Conservation (phyloP, 2,888 invertebrate species). For the Cistogaster globosa region DNA sequence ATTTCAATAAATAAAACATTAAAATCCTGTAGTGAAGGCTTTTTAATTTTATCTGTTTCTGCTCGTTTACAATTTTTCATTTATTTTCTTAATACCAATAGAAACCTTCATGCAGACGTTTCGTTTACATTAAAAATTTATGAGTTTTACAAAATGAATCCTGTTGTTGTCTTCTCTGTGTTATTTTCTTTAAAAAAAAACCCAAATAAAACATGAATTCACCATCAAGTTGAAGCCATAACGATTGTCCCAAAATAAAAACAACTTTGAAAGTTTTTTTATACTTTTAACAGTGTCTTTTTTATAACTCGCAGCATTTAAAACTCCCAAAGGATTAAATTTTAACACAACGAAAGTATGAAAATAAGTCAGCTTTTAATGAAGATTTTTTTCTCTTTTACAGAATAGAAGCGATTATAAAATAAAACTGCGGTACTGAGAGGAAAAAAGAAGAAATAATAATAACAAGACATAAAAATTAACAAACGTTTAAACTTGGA, state of each 20-base stretch:
- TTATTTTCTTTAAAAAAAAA: slow-evolving; percentile 18
- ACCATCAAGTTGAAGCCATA: slow-evolving; percentile 26
- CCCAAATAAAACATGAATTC: slow-evolving; percentile 36
- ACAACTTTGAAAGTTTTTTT: not conserved
- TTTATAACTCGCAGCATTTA: slow-evolving; percentile 5
- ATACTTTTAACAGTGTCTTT: slow-evolving; percentile 1
- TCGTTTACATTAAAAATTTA: slow-evolving; percentile 25
- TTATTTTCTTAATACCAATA: slow-evolving; percentile 1
- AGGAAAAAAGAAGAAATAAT: not conserved
- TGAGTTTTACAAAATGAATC: slow-evolving; percentile 19
- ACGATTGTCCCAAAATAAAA: slow-evolving; percentile 1
- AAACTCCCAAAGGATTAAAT: slow-evolving; percentile 64
- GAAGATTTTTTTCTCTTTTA: slow-evolving; percentile 45
- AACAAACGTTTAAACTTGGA: not conserved
- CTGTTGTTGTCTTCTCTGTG: slow-evolving; percentile 2
- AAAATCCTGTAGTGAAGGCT: not conserved
- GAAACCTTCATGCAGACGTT: not conserved
- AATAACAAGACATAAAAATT: slow-evolving; percentile 12
- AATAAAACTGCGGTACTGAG: slow-evolving; percentile 11
- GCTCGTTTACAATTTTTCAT: slow-evolving; percentile 1
- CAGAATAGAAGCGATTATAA: slow-evolving; percentile 12
- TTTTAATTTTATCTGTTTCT: not conserved
- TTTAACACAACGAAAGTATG: slow-evolving; percentile 55
- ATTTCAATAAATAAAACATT: not conserved
- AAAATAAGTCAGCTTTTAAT: slow-evolving; percentile 63